These are phyloP conservation scores for Volucella bombylans DNA, from an alignment of 2,888 invertebrate genomes.

Conservation along the genomic window DNA sequence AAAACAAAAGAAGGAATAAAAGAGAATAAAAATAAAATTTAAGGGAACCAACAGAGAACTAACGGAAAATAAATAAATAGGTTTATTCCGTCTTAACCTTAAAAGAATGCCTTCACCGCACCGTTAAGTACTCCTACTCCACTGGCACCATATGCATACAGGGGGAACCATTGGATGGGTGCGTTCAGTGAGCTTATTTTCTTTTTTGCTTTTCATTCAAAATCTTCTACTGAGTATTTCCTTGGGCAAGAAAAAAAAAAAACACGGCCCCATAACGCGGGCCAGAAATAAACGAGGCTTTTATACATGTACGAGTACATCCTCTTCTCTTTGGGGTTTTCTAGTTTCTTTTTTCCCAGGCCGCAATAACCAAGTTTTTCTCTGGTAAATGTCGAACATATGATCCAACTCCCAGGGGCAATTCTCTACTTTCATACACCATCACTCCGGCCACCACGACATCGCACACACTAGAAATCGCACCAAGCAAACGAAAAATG, in stretches of 20 bases:
- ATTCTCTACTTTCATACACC: neutral
- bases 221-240: slow-evolving; percentile 30
- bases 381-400: slow-evolving; percentile 67
- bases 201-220: slow-evolving; percentile 25
- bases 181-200: slow-evolving; percentile 46
- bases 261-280: slow-evolving; percentile 39
- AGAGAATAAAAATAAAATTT: slow-evolving; percentile 24
- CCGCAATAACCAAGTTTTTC: slow-evolving; percentile 59
- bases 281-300: slow-evolving; percentile 44
- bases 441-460: no score
- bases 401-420: slow-evolving; percentile 51
- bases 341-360: slow-evolving; percentile 18
- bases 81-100: slow-evolving; percentile 73
- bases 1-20: slow-evolving; percentile 13
- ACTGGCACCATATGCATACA: neutral
- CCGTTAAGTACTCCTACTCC: neutral
- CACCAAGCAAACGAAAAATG: slow-evolving; percentile 59
- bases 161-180: slow-evolving; percentile 24
- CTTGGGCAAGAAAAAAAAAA: slow-evolving; percentile 29
- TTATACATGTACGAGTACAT: slow-evolving; percentile 39
- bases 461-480: slow-evolving; percentile 21
- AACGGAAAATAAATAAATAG: slow-evolving; percentile 65
- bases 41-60: slow-evolving; percentile 28
- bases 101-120: slow-evolving; percentile 41
- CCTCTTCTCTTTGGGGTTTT: neutral